Conservation (phyloP, 2,113 vertebrate species). For the Pelmatolapia mariae region DNA sequence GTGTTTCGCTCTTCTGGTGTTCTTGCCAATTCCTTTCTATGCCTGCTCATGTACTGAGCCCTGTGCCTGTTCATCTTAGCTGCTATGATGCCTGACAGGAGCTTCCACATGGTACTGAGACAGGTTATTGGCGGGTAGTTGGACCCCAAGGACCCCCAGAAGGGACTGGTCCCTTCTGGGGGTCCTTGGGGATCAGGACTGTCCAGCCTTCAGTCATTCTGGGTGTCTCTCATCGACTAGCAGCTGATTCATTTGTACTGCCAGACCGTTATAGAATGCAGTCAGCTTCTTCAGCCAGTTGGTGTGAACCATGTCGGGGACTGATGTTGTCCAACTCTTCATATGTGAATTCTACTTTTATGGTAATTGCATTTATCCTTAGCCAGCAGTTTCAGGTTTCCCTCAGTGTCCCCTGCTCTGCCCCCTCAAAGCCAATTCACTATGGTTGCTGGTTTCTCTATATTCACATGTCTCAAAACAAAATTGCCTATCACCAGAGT, state of each 20-base stretch:
- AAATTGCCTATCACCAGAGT: background rate
- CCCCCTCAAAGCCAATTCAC: background rate
- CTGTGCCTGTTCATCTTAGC: background rate
- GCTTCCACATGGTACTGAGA: no score
- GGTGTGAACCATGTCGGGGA: background rate
- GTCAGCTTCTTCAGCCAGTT: background rate
- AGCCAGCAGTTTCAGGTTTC: background rate
- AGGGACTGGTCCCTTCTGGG: background rate
- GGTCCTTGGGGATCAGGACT: background rate
- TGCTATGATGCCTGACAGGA: background rate
- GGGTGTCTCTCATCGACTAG: background rate
- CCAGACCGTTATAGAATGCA: background rate
- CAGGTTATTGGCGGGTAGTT: no score
- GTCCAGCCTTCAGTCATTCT: background rate
- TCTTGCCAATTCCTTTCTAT: background rate
- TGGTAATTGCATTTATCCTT: background rate
- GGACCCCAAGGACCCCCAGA: no score
- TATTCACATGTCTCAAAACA: background rate
- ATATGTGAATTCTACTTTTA: background rate
- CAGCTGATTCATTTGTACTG: background rate
- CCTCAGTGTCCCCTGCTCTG: background rate
- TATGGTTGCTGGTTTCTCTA: background rate
- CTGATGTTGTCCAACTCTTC: background rate
- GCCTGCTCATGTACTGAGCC: background rate
- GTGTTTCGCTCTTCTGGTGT: background rate